Evolutionary conservation across 2,113 vertebrate species (phyloP), one percentile per base, ranked within the genome.

Genomic region (Colistium nudipinnis): DNA sequence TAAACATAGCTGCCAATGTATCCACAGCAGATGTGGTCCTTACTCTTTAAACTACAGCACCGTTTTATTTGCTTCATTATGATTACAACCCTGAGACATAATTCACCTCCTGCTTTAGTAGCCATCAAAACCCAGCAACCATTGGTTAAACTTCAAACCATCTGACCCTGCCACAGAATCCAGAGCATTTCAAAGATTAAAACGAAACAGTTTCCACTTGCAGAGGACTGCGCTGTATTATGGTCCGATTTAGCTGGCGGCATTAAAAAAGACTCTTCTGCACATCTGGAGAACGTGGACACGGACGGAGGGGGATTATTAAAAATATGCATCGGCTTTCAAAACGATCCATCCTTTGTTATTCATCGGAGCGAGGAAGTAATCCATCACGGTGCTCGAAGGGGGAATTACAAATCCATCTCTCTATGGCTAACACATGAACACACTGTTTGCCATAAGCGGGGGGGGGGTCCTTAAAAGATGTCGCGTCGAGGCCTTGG

Each of bases 271-370:
- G 68, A n/a, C 49, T 28, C 3, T 31, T 60, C 28, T 70, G 22
- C 69, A 74, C 78, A 84, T 89, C 78, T 84, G 83, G 81, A 55
- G 9, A 57, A 63, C 74, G 81, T 44, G 24, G 49, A 65, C 27
- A 27, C 7, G 44, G 3, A 6, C 22, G n/a, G 8, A 25, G 27
- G 49, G 27, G 30, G 30, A 45, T 60, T 31, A 69, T 75, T 35
- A 55, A 52, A 72, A 73, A 73, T 70, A 53, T 53, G 17, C 28
- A 36, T 56, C 36, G 56, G 61, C 35, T 12, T 59, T 70, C 27
- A 60, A 55, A 70, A 53, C 1, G 8, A 80, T 65, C 28, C 38
- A 47, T 86, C 78, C 78, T 81, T 67, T 79, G 48, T 78, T 74
- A 76, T 72, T 74, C 76, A 76, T 84, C 65, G 78, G 25, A 69